A percentile compares a stretch with the other conserved stretches of the same genome.
Conservation (phyloP, 2,888 invertebrate genomes). For the Anodontia alba region DNA sequence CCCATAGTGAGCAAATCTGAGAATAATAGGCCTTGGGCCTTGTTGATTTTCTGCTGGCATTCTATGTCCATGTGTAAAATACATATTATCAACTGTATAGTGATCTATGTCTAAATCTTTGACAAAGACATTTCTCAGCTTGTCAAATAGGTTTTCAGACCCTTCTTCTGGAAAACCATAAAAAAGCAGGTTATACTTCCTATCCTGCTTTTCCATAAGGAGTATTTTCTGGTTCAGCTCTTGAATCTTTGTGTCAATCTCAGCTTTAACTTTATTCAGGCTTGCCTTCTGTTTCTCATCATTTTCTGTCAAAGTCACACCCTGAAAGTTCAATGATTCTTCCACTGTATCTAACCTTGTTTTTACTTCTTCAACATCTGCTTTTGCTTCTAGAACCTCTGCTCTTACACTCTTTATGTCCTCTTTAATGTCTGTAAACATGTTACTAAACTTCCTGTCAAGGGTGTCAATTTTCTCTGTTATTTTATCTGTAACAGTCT, state of each 20-base stretch:
- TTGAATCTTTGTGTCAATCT: not conserved
- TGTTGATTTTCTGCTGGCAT: not conserved
- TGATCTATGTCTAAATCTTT: not conserved
- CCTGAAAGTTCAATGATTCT: not conserved
- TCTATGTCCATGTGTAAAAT: not conserved
- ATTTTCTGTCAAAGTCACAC: not conserved
- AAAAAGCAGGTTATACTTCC: not conserved
- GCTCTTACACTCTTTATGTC: not conserved
- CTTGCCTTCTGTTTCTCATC: not conserved
- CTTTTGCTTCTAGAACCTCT: not conserved
- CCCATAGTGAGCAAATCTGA: too few relatives aligned
- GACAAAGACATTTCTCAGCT: not conserved
- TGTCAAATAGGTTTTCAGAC: not conserved
- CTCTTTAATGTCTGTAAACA: not conserved
- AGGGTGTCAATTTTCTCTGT: not conserved
- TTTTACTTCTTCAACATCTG: not conserved
- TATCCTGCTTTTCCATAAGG: not conserved
- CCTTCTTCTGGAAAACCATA: slow-evolving; percentile 2
- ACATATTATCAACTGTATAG: not conserved
- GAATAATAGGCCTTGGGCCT: not conserved
- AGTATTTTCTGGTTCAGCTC: not conserved
- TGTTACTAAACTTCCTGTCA: not conserved
- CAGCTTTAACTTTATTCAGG: not conserved
- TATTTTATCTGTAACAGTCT: not conserved
- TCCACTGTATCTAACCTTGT: not conserved